These are phyloP conservation scores for Tetraodon nigroviridis DNA, from an alignment of 2,113 vertebrate species.

Conservation along the genomic window DNA sequence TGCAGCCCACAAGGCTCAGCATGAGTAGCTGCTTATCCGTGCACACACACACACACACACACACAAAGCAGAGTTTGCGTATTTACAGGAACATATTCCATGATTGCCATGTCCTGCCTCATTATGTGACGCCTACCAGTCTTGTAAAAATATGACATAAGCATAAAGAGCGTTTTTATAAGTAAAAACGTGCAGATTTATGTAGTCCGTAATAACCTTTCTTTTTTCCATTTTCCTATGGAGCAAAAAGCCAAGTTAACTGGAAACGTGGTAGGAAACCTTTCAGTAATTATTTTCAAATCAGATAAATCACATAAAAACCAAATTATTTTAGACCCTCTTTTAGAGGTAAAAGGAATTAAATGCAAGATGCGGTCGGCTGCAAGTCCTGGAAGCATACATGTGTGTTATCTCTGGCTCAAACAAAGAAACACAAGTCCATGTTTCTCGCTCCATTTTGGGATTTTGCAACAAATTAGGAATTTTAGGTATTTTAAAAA, in stretches of 20 bases:
- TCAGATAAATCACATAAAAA: conserved; percentile 23
- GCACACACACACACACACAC: conserved; percentile 1
- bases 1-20: conserved; percentile 34
- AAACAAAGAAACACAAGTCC: conserved; percentile 23
- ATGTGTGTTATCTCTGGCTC: conserved; percentile 11
- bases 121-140: conserved; percentile 36
- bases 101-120: conserved; percentile 29
- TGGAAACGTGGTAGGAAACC: conserved; percentile 31
- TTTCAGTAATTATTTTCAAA: conserved; percentile 24
- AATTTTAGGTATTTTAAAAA: too few relatives aligned
- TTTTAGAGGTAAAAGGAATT: conserved; percentile 15
- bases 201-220: conserved; percentile 27
- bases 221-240: conserved; percentile 46
- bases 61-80: conserved; percentile 22
- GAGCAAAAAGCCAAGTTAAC: conserved; percentile 26
- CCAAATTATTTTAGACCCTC: conserved; percentile 8
- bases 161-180: conserved; percentile 47
- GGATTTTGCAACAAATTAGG: too few relatives aligned
- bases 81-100: conserved; percentile 42
- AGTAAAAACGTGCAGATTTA: conserved; percentile 39
- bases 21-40: conserved; percentile 14
- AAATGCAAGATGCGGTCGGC: conserved; percentile 21
- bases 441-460: conserved; percentile 6
- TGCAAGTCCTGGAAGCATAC: conserved; percentile 21
- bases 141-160: conserved; percentile 49